These are phyloP conservation scores for Syngnathus acus DNA, from an alignment of 2,797 vertebrate genomes.

Conservation along the genomic window DNA sequence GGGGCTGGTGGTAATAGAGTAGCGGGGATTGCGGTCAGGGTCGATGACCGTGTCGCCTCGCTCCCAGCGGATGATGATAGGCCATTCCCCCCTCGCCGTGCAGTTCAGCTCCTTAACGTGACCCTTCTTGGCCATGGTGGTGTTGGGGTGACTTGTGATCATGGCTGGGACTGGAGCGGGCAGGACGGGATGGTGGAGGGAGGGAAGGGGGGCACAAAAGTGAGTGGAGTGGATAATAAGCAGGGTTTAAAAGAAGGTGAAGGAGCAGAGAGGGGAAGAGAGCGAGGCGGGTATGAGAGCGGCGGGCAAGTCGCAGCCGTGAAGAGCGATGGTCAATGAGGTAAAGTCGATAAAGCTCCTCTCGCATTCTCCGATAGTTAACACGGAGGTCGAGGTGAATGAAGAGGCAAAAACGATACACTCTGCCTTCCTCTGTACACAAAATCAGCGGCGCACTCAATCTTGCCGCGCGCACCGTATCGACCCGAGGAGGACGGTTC, in stretches of 20 bases:
- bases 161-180: slow-evolving; percentile 81
- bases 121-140: slow-evolving; percentile 96
- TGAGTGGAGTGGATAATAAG: slow-evolving; percentile 35
- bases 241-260: slow-evolving; percentile 24
- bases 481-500: slow-evolving; percentile 61
- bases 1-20: slow-evolving; percentile 89
- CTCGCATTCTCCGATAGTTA: slow-evolving; percentile 67
- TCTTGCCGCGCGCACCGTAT: slow-evolving; percentile 52
- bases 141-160: slow-evolving; percentile 98
- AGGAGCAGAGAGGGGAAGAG: slow-evolving; percentile 16
- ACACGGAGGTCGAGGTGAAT: slow-evolving; percentile 52
- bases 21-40: slow-evolving; percentile 89
- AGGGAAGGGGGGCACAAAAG: slow-evolving; percentile 19
- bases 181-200: slow-evolving; percentile 28
- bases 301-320: slow-evolving; percentile 54
- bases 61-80: slow-evolving; percentile 99
- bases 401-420: slow-evolving; percentile 56
- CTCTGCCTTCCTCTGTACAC: slow-evolving; percentile 47
- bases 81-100: slow-evolving; percentile 90
- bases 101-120: slow-evolving; percentile 96
- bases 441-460: slow-evolving; percentile 41
- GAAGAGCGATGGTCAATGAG: slow-evolving; percentile 67
- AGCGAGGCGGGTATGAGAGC: slow-evolving; percentile 33
- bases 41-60: slow-evolving; percentile 96
- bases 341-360: slow-evolving; percentile 65